A percentile compares a stretch with the other conserved stretches of the same genome.
Evolutionary conservation across 2,888 invertebrate genomes (phyloP).

Genomic region (Parochlus steinenii): DNA sequence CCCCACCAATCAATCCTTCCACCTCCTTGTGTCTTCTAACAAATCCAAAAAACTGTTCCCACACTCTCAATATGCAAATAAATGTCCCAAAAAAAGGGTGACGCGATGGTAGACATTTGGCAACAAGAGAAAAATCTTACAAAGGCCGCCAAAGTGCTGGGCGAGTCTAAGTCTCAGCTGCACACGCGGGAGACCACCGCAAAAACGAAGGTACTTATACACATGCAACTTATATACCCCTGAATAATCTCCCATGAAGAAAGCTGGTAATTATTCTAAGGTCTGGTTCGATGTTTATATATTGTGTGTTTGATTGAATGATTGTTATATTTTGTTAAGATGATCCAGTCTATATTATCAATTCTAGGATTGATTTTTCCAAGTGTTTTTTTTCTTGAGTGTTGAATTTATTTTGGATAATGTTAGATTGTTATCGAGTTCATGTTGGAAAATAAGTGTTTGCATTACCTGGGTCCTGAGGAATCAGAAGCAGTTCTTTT

Average conservation of each 20-base stretch:
- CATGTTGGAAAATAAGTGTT: too few relatives aligned
- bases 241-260: too few relatives aligned
- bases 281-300: conserved; percentile 10
- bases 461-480: too few relatives aligned
- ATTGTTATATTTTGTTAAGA: conserved; percentile 9
- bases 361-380: conserved; percentile 13
- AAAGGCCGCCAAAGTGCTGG: conserved; percentile 38
- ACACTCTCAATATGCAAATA: conserved; percentile 10
- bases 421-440: too few relatives aligned
- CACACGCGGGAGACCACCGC: conserved; percentile 31
- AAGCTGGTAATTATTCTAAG: too few relatives aligned
- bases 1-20: too few relatives aligned
- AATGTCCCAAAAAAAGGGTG: conserved; percentile 22
- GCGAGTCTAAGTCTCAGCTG: conserved; percentile 34
- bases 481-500: too few relatives aligned
- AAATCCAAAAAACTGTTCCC: too few relatives aligned
- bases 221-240: too few relatives aligned
- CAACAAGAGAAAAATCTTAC: conserved; percentile 34
- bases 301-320: conserved; percentile 11
- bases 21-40: too few relatives aligned
- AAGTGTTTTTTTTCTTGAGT: conserved; percentile 11
- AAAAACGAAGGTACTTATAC: conserved; percentile 29
- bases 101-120: conserved; percentile 32
- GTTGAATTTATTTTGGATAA: too few relatives aligned
- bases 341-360: not conserved